A percentile compares a stretch with the other conserved stretches of the same genome.
These are phyloP conservation scores for Strigamia transsilvanica DNA, from an alignment of 2,888 invertebrate genomes.

Conservation along the genomic window DNA sequence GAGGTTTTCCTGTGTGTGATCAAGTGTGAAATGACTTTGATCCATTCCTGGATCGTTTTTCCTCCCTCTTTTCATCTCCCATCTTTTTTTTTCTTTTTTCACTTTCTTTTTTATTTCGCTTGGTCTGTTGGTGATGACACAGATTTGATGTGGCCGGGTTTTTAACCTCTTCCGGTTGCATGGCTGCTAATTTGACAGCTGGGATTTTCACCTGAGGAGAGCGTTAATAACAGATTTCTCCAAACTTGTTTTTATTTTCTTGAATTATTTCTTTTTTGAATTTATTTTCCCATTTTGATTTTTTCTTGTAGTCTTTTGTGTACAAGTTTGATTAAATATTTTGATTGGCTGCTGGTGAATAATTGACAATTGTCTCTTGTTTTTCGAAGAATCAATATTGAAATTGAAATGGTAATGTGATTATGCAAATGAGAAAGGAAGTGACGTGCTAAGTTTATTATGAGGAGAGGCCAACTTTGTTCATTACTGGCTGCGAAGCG, in stretches of 20 bases:
- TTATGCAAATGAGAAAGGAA: constrained; percentile 35
- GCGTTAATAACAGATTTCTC: background rate
- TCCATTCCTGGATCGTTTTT: constrained; percentile 46
- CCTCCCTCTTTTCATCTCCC: constrained; percentile 32
- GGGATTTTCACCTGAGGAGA: constrained; percentile 45
- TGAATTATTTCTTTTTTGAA: background rate
- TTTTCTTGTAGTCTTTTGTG: constrained; percentile 19
- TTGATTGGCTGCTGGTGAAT: constrained; percentile 21
- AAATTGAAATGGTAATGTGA: constrained; percentile 45
- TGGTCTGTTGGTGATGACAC: constrained; percentile 49
- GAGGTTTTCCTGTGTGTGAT: constrained; percentile 47
- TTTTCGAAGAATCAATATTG: constrained; percentile 42
- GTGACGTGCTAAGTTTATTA: constrained; percentile 49
- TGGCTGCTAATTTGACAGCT: constrained; percentile 46
- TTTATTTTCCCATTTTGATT: background rate
- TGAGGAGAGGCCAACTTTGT: background rate
- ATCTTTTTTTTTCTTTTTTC: constrained; percentile 6
- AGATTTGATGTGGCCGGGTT: constrained; percentile 48
- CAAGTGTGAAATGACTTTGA: constrained; percentile 49
- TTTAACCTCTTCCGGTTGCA: constrained; percentile 44
- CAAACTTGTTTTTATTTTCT: background rate
- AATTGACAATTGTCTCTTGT: constrained; percentile 18
- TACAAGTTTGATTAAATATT: constrained; percentile 1
- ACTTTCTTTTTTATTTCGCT: constrained; percentile 28
- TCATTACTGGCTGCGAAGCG: constrained; percentile 45